Percentiles rank a stretch among this genome's conserved stretches.
Conservation (phyloP, 1,140 invertebrate genomes). For the Penaeus japonicus region DNA sequence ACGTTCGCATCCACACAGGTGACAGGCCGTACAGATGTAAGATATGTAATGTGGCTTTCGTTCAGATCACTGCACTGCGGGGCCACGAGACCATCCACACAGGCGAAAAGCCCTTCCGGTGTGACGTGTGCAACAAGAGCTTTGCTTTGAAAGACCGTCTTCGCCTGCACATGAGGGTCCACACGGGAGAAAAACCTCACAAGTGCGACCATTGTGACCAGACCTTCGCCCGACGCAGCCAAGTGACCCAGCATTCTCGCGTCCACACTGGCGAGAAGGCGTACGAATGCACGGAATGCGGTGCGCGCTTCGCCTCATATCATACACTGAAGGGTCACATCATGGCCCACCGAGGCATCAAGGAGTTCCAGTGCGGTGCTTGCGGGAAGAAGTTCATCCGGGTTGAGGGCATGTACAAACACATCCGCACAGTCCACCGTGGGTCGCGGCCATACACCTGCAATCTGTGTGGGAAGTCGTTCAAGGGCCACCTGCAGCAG, state of each 20-base stretch:
- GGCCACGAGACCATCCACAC: slow-evolving; percentile 69
- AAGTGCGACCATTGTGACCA: slow-evolving; percentile 83
- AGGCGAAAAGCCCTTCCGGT: slow-evolving; percentile 66
- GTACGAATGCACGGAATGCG: slow-evolving; percentile 68
- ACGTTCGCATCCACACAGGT: slow-evolving; percentile 60
- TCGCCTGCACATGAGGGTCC: slow-evolving; percentile 79
- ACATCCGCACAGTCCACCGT: slow-evolving; percentile 79
- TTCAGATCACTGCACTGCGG: slow-evolving; percentile 74
- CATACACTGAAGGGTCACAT: slow-evolving; percentile 57
- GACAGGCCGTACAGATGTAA: slow-evolving; percentile 71
- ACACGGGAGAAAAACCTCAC: slow-evolving; percentile 88
- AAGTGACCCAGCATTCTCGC: slow-evolving; percentile 83
- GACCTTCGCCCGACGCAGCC: slow-evolving; percentile 81
- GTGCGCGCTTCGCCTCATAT: slow-evolving; percentile 65
- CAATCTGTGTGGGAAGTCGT: slow-evolving; percentile 85
- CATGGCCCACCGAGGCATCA: slow-evolving; percentile 80
- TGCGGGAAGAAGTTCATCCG: slow-evolving; percentile 81
- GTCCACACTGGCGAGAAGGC: slow-evolving; percentile 80
- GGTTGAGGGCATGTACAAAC: slow-evolving; percentile 78
- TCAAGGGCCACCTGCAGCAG: slow-evolving; percentile 85
- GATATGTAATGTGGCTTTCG: slow-evolving; percentile 73
- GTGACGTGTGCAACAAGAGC: slow-evolving; percentile 73
- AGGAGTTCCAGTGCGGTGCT: slow-evolving; percentile 89
- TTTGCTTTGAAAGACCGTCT: slow-evolving; percentile 80
- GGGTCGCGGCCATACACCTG: slow-evolving; percentile 87